A percentile compares a stretch with the other conserved stretches of the same genome.
Conservation (phyloP, 2,888 invertebrate species). For the Galeopsomyia nigrocyanea region DNA sequence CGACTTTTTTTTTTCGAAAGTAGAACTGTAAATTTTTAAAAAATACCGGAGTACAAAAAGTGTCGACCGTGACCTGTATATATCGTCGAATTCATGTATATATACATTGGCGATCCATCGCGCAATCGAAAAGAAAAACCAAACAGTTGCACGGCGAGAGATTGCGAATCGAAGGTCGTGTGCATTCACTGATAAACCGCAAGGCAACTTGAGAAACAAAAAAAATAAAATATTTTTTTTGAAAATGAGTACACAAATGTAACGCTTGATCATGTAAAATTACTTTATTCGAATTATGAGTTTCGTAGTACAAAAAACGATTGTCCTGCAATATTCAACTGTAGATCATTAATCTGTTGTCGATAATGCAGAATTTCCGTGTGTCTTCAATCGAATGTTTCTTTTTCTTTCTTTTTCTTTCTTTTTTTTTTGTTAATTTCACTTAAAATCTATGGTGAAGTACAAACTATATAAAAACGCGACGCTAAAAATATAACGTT, state of each 20-base stretch:
- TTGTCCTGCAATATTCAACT: conserved; percentile 29
- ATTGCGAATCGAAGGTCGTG: conserved; percentile 31
- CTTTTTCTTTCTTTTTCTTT: too few species aligned
- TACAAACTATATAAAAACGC: conserved; percentile 2
- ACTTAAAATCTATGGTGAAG: not conserved
- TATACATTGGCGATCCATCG: conserved; percentile 6
- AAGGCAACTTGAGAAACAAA: too few species aligned
- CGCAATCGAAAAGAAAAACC: conserved; percentile 28
- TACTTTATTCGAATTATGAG: too few species aligned
- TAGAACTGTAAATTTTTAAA: too few species aligned
- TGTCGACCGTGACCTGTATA: conserved; percentile 11
- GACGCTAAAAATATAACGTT: conserved; percentile 25
- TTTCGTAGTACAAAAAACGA: not conserved
- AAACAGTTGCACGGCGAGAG: conserved; percentile 14
- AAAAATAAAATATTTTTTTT: too few species aligned
- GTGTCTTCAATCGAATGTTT: not conserved
- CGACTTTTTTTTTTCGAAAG: too few species aligned
- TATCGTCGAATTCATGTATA: not conserved
- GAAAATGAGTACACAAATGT: too few species aligned
- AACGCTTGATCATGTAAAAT: too few species aligned
- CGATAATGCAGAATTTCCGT: conserved; percentile 12
- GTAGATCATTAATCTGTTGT: conserved; percentile 29
- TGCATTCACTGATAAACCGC: too few species aligned
- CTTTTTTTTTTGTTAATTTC: too few species aligned
- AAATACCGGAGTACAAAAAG: too few species aligned